These are phyloP conservation scores for Pimephales promelas DNA, from an alignment of 2,113 vertebrate species.

Conservation along the genomic window DNA sequence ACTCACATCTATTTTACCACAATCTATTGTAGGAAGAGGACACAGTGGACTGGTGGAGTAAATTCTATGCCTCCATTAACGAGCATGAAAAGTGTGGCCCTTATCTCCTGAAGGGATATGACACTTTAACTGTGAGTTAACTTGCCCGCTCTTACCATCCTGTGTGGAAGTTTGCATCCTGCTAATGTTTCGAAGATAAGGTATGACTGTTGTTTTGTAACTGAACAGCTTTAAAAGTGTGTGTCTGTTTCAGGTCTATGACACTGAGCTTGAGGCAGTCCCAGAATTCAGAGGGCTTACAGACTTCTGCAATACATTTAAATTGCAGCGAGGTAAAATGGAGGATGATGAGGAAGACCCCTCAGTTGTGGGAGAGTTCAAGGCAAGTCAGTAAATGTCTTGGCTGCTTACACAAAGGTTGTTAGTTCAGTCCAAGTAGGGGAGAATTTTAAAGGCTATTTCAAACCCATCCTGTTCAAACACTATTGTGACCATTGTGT, in stretches of 20 bases:
- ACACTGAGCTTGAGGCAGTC: constrained; percentile 84
- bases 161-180: not conserved
- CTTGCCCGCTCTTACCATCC: not conserved
- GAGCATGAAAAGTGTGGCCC: constrained; percentile 89
- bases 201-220: not conserved
- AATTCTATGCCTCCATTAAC: constrained; percentile 91
- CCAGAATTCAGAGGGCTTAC: constrained; percentile 88
- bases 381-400: constrained; percentile 70
- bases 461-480: not conserved
- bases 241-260: constrained; percentile 78
- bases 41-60: constrained; percentile 98
- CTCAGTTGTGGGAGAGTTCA: constrained; percentile 94
- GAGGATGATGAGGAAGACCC: constrained; percentile 88
- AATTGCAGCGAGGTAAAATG: constrained; percentile 86
- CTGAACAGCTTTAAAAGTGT: constrained; percentile 1
- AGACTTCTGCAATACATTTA: constrained; percentile 95
- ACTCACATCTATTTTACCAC: not conserved
- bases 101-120: constrained; percentile 94
- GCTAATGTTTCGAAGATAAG: constrained; percentile 13
- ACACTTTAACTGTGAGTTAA: constrained; percentile 85
- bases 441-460: not conserved
- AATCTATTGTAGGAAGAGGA: constrained; percentile 85
- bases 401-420: not conserved
- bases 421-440: not conserved
- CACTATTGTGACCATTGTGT: not conserved